Evolutionary conservation across 2,113 vertebrate genomes (phyloP), one percentile per base, ranked within the genome.

Genomic region (Nothobranchius kuhntae): DNA sequence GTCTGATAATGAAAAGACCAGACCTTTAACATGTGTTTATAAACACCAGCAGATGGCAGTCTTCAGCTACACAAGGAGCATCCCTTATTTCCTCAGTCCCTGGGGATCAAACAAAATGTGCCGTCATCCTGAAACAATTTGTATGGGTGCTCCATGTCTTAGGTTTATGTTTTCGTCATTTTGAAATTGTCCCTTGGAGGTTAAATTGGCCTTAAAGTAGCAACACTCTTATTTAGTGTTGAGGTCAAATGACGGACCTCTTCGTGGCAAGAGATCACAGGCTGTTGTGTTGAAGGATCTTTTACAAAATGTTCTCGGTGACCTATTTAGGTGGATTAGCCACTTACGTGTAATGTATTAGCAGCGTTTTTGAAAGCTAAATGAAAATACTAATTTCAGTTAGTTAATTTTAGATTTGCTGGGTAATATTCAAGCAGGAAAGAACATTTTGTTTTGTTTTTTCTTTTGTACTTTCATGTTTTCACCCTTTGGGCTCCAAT

Each of bases 41-140:
- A 46, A 7, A 5, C 10, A n/a, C 84, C 92, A 92, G 75, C 70
- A 91, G 91, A 65, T 86, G 92, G 80, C 83, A 72, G n/a, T 72
- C 56, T 75, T 44, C 1, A 44, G 40, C 65, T 74, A 77, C 65
- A 3, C 5, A 58, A 21, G 13, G 9, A 5, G 14, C 45, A 0
- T 7, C 10, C 10, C n/a, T 15, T 61, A 62, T 77, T 15, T 70
- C 36, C 68, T 36, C 14, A 7, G 26, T 81, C 73, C 65, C 71
- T 74, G 61, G 61, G 75, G 82, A 84, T 69, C 64, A 79, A 64
- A 88, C 85, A 87, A 88, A 90, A 80, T 73, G 68, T 70, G 24
- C 9, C 78, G 78, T 80, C 70, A 73, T 45, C 65, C 68, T 63
- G 73, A 56, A 58, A 69, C 73, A 50, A 83, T 78, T 81, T 40